phyloP scores from a whole-genome alignment of 2,888 invertebrate species.

The Phengaris arion region DNA sequence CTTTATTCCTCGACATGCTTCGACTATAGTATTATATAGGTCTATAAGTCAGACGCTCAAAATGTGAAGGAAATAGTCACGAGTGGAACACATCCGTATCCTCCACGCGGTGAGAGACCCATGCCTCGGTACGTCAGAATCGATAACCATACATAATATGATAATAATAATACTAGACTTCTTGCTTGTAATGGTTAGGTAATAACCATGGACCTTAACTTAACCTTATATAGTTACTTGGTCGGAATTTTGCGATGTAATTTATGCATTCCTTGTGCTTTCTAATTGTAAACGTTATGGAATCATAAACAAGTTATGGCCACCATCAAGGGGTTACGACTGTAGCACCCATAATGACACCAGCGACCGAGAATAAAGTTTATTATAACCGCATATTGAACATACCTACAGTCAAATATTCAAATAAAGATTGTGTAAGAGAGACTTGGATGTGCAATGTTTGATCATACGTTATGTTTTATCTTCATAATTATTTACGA shows the following conservation, averaged over 20 bases:
- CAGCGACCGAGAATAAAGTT: slow-evolving; percentile 69
- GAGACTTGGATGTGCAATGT: background rate
- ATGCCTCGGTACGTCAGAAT: too few species aligned
- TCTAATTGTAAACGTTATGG: slow-evolving; percentile 65
- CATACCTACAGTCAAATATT: background rate
- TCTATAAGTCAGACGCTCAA: background rate
- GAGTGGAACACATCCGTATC: background rate
- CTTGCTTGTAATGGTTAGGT: too few species aligned
- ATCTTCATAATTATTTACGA: too few species aligned
- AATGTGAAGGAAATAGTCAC: background rate
- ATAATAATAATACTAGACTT: too few species aligned
- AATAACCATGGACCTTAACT: too few species aligned
- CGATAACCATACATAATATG: too few species aligned
- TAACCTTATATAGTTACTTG: too few species aligned
- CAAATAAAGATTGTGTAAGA: background rate
- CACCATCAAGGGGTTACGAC: slow-evolving; percentile 70
- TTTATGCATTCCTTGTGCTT: slow-evolving; percentile 50
- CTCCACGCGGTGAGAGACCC: too few species aligned
- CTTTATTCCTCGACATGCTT: too few species aligned
- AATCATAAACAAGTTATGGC: slow-evolving; percentile 74
- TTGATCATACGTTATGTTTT: background rate
- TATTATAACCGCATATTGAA: slow-evolving; percentile 54
- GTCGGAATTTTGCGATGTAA: slow-evolving; percentile 25
- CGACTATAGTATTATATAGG: too few species aligned
- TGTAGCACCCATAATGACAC: slow-evolving; percentile 63